Conservation (phyloP, 2,888 invertebrate species). For the Agrochola macilenta region DNA sequence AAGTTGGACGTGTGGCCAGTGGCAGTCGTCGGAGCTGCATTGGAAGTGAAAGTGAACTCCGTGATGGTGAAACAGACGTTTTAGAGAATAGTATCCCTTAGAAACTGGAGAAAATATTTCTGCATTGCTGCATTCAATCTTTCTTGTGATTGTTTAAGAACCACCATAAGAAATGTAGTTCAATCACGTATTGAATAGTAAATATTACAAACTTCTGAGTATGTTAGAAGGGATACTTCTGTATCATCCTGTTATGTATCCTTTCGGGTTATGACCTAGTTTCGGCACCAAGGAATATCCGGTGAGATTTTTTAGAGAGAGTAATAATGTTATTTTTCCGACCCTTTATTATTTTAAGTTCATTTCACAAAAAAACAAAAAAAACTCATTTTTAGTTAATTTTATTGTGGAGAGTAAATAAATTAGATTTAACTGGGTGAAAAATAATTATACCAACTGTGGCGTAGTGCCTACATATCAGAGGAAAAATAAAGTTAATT, state of each 20-base stretch:
- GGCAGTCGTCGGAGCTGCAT: neutral
- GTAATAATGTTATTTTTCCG: conserved; percentile 20
- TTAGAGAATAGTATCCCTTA: neutral
- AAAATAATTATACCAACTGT: neutral
- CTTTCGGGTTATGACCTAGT: conserved; percentile 40
- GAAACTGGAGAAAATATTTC: neutral
- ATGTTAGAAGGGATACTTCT: conserved; percentile 21
- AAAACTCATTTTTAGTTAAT: neutral
- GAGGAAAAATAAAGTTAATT: neutral
- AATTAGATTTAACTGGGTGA: neutral
- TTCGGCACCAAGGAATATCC: conserved; percentile 33
- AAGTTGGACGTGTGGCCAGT: neutral
- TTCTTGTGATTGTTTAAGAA: neutral
- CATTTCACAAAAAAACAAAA: neutral
- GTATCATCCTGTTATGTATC: neutral
- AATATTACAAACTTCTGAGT: neutral
- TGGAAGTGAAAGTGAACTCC: neutral
- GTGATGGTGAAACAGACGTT: neutral
- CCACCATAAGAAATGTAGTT: neutral
- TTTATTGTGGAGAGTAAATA: neutral
- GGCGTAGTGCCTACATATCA: neutral
- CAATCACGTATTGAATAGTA: too few relatives aligned
- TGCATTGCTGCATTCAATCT: neutral
- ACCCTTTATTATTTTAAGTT: conserved; percentile 25
- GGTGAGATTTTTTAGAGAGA: conserved; percentile 9